phyloP scores from a whole-genome alignment of 2,797 vertebrate species.

The Enteromius mattozi region DNA sequence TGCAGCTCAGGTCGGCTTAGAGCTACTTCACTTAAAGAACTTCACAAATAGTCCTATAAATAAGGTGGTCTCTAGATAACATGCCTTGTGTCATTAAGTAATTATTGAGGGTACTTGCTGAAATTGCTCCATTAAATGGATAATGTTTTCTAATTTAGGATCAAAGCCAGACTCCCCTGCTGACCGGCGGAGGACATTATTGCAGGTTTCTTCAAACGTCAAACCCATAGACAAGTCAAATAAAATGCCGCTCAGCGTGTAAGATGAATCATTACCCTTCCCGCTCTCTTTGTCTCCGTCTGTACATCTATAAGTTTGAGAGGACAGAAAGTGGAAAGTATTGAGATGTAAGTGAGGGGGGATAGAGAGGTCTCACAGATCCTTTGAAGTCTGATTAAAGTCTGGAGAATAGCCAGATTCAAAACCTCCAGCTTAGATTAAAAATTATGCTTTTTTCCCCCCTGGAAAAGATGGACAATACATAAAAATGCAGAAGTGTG shows the following conservation, averaged over 20 bases:
- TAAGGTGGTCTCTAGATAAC: conserved; percentile 56
- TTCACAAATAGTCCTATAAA: conserved; percentile 54
- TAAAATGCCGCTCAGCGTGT: conserved; percentile 62
- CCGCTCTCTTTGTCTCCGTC: conserved; percentile 1
- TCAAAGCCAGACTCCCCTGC: conserved; percentile 62
- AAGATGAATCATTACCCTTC: conserved; percentile 62
- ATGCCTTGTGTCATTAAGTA: conserved; percentile 65
- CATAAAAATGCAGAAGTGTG: conserved; percentile 35
- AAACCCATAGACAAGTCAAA: conserved; percentile 59
- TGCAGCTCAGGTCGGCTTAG: conserved; percentile 28
- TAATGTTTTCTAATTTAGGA: conserved; percentile 70
- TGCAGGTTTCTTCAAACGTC: conserved; percentile 65
- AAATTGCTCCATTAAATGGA: conserved; percentile 70
- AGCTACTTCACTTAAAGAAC: conserved; percentile 32
- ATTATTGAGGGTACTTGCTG: conserved; percentile 63
- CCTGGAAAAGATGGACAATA: conserved; percentile 46
- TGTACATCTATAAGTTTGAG: conserved; percentile 12
- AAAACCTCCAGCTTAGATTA: conserved; percentile 58
- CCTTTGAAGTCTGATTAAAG: conserved; percentile 77
- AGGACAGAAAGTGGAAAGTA: conserved; percentile 41
- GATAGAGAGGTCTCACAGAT: conserved; percentile 43
- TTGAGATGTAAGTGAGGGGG: conserved; percentile 48
- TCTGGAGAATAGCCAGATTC: conserved; percentile 65
- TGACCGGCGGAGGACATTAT: conserved; percentile 62
- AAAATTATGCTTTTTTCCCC: conserved; percentile 1